These are phyloP conservation scores for Hipposideros armiger DNA, from an alignment of 2,113 vertebrate genomes.

Conservation along the genomic window DNA sequence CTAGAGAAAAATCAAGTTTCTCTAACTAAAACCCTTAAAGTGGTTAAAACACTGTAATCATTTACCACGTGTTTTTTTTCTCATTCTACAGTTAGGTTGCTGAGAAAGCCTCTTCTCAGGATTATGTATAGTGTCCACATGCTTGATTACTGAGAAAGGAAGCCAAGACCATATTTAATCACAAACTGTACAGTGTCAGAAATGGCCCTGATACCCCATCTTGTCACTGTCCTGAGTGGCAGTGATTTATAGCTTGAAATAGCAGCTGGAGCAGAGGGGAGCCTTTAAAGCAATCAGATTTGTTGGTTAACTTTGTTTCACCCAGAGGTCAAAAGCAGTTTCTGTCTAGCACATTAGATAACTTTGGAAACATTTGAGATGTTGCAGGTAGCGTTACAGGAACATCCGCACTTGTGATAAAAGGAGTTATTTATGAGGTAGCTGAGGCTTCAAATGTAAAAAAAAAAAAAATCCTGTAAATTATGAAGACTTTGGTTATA, in stretches of 20 bases:
- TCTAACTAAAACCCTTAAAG: neutral
- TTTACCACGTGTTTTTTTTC: neutral
- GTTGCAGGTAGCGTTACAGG: conserved; percentile 71
- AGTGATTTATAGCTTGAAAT: conserved; percentile 65
- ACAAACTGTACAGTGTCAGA: conserved; percentile 49
- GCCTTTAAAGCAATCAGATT: conserved; percentile 55
- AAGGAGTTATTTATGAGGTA: conserved; percentile 77
- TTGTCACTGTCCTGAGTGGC: conserved; percentile 29
- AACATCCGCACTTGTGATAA: conserved; percentile 74
- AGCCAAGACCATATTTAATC: conserved; percentile 57
- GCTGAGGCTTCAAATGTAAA: conserved; percentile 60
- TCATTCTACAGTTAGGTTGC: neutral
- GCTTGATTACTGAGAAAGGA: conserved; percentile 29
- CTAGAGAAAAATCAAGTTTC: conserved; percentile 13
- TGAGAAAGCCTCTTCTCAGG: neutral
- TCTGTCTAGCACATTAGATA: conserved; percentile 75
- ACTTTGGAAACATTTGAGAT: conserved; percentile 67
- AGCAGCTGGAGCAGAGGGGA: conserved; percentile 48
- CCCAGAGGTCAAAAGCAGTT: conserved; percentile 72
- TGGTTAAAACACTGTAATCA: neutral
- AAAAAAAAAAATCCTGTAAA: conserved; percentile 40
- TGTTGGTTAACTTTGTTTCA: conserved; percentile 73
- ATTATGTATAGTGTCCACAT: neutral
- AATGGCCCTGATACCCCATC: conserved; percentile 47
- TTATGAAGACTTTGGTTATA: conserved; percentile 53